Conservation (phyloP, 2,797 vertebrate genomes). For the Notolabrus celidotus region DNA sequence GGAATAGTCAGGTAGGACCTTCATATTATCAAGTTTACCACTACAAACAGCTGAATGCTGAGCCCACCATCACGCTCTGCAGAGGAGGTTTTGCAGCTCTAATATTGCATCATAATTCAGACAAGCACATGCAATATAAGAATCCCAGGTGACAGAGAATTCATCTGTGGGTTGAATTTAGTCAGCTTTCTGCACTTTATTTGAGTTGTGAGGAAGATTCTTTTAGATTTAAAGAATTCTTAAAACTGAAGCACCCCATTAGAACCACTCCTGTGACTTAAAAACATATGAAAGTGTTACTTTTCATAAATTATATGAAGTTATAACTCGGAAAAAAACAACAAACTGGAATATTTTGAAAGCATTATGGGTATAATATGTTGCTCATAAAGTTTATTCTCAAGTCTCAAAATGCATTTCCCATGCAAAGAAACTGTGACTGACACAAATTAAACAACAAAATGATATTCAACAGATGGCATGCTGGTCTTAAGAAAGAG, state of each 20-base stretch:
- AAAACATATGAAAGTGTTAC: background rate
- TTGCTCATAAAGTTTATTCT: constrained; percentile 2
- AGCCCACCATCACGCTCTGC: background rate
- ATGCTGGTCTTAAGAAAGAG: background rate
- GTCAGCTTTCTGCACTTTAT: background rate
- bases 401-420: constrained; percentile 8
- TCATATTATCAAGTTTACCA: constrained; percentile 25
- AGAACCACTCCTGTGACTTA: background rate
- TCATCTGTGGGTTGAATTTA: background rate
- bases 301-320: constrained; percentile 1
- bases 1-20: constrained; percentile 33
- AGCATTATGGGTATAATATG: background rate
- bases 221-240: background rate
- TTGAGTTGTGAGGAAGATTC: constrained; percentile 1
- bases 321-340: constrained; percentile 13
- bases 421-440: background rate
- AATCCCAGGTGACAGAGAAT: background rate
- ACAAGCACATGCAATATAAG: background rate
- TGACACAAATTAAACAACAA: background rate
- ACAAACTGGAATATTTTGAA: background rate
- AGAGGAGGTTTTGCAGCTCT: background rate
- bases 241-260: background rate
- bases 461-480: background rate
- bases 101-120: background rate
- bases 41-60: constrained; percentile 16